These are phyloP conservation scores for Alloscopus bannaensis DNA, from an alignment of 2,888 invertebrate genomes.

Conservation along the genomic window DNA sequence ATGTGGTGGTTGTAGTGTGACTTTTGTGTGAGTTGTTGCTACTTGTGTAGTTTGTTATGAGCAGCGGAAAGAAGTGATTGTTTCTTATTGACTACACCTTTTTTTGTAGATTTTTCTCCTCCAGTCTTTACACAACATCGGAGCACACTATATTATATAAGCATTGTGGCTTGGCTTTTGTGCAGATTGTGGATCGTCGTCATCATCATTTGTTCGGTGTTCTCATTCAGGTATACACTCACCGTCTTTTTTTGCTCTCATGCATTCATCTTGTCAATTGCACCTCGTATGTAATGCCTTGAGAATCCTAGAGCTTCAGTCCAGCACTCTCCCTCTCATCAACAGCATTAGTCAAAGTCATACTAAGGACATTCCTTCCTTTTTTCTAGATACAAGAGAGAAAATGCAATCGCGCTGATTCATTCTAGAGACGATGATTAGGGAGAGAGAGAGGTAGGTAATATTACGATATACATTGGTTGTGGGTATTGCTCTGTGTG, in stretches of 20 bases:
- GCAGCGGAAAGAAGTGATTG: background rate
- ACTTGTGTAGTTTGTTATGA: too few relatives aligned
- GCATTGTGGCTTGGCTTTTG: slow-evolving; percentile 16
- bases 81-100: slow-evolving; percentile 35
- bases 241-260: background rate
- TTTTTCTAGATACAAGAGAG: slow-evolving; percentile 30
- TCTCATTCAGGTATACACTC: slow-evolving; percentile 9
- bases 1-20: too few relatives aligned
- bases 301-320: background rate
- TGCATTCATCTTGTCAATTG: background rate
- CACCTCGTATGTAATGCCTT: background rate
- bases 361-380: slow-evolving; percentile 54
- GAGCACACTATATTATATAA: background rate
- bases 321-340: too few relatives aligned
- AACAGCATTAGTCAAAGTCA: slow-evolving; percentile 48
- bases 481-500: too few relatives aligned
- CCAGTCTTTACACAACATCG: background rate
- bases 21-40: too few relatives aligned
- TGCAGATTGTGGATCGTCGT: background rate
- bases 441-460: slow-evolving; percentile 9
- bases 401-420: slow-evolving; percentile 39
- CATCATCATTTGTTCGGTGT: slow-evolving; percentile 5
- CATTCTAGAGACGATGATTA: slow-evolving; percentile 45
- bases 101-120: slow-evolving; percentile 16
- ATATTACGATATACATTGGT: too few relatives aligned